Percentiles rank a stretch among this genome's conserved stretches.
phyloP scores from a whole-genome alignment of 1,140 invertebrate species.

The Aphis craccivora region DNA sequence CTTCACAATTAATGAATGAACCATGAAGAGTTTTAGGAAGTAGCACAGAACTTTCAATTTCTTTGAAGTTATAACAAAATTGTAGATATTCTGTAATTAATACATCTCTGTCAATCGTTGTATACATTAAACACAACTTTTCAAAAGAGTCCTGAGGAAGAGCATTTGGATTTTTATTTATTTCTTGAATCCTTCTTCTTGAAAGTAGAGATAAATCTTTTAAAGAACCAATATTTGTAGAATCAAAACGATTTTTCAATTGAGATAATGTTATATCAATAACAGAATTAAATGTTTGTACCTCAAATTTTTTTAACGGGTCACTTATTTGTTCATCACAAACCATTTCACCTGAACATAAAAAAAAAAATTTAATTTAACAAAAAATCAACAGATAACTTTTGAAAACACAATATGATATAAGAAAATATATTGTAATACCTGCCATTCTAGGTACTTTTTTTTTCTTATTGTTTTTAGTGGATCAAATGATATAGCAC shows the following conservation, averaged over 20 bases:
- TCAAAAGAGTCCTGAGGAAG: background rate
- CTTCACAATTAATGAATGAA: background rate
- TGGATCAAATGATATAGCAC: background rate
- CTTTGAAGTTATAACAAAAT: background rate
- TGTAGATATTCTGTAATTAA: background rate
- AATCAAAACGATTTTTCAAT: background rate
- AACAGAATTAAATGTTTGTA: background rate
- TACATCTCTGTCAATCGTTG: background rate
- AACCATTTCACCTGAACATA: background rate
- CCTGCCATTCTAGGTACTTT: background rate
- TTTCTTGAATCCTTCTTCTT: background rate
- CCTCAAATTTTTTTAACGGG: background rate
- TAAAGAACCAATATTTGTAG: background rate
- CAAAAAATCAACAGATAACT: background rate
- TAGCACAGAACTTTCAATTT: background rate
- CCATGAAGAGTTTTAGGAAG: background rate
- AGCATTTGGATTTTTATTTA: background rate
- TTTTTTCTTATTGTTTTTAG: background rate
- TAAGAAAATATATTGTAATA: background rate
- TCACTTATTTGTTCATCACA: background rate
- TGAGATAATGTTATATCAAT: constrained; percentile 1
- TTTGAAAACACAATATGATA: background rate
- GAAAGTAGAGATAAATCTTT: background rate
- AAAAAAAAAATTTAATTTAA: background rate
- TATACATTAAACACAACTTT: background rate